Conservation (phyloP, 2,797 vertebrate genomes). For the Sebastes alutus region DNA sequence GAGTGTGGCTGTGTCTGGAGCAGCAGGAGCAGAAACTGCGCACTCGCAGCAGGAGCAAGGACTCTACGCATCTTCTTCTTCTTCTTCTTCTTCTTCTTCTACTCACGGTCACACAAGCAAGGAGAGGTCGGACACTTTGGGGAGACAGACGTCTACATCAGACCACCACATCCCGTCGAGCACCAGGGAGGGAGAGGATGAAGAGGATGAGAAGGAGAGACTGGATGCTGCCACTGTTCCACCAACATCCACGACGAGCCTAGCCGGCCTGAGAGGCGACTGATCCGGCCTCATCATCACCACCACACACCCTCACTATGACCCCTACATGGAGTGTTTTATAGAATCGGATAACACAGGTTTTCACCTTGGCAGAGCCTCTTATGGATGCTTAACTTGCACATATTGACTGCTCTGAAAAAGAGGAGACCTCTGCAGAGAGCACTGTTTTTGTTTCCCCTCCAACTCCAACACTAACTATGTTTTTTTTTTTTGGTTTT, state of each 20-base stretch:
- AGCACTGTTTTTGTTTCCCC: conserved; percentile 54
- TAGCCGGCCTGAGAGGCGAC: conserved; percentile 48
- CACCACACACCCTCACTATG: neutral
- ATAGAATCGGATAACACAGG: conserved; percentile 69
- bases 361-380: conserved; percentile 54
- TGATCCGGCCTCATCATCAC: conserved; percentile 42
- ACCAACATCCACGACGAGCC: conserved; percentile 39
- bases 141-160: conserved; percentile 27
- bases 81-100: neutral
- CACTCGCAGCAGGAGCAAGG: conserved; percentile 55
- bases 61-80: conserved; percentile 52
- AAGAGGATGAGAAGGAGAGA: conserved; percentile 10
- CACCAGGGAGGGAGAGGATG: conserved; percentile 14
- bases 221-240: conserved; percentile 40
- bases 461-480: conserved; percentile 43
- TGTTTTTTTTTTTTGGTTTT: conserved; percentile 23
- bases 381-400: conserved; percentile 68
- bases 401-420: conserved; percentile 17
- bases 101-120: conserved; percentile 46
- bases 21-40: conserved; percentile 46
- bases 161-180: conserved; percentile 16
- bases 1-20: conserved; percentile 31
- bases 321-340: conserved; percentile 58
- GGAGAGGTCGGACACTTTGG: conserved; percentile 45
- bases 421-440: conserved; percentile 51